phyloP scores from a whole-genome alignment of 2,113 vertebrate genomes.

The Hippocampus barbouri region DNA sequence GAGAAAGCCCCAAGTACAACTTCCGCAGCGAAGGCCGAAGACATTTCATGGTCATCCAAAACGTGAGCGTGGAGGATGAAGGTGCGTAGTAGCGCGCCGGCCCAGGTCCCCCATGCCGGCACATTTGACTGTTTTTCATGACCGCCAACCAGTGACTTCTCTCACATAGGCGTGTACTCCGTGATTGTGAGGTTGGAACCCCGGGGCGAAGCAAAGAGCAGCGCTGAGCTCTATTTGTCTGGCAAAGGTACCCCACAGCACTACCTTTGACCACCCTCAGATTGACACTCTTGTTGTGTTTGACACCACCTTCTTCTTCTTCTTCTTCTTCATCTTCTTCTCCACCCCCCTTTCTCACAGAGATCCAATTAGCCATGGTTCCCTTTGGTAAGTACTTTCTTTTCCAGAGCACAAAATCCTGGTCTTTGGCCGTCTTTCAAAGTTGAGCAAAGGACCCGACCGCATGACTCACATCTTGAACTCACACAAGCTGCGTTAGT shows the following conservation, averaged over 20 bases:
- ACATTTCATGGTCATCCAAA: conserved; percentile 98
- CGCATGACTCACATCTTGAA: neutral
- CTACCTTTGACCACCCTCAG: conserved; percentile 11
- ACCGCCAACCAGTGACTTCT: conserved; percentile 43
- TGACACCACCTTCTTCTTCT: conserved; percentile 34
- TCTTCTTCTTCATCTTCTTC: conserved; percentile 5
- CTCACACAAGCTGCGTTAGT: neutral
- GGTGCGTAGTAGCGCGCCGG: conserved; percentile 73
- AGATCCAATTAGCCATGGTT: conserved; percentile 89
- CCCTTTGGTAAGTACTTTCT: conserved; percentile 80
- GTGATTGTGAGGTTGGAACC: conserved; percentile 97
- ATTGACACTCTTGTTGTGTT: neutral
- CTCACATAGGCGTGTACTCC: conserved; percentile 89
- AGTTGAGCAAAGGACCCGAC: neutral
- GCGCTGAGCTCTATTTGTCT: conserved; percentile 94
- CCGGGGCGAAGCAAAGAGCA: conserved; percentile 96
- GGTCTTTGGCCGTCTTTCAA: neutral
- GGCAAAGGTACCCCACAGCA: conserved; percentile 80
- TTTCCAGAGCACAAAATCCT: neutral
- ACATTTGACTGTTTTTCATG: conserved; percentile 43
- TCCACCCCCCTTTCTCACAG: conserved; percentile 74
- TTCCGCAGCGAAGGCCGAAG: conserved; percentile 91
- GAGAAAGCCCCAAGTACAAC: conserved; percentile 93
- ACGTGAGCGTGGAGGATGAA: conserved; percentile 94
- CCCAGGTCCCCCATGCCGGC: neutral